Evolutionary conservation across 2,888 invertebrate genomes (phyloP), one percentile per base, ranked within the genome.

Genomic region (Eupeodes luniger): DNA sequence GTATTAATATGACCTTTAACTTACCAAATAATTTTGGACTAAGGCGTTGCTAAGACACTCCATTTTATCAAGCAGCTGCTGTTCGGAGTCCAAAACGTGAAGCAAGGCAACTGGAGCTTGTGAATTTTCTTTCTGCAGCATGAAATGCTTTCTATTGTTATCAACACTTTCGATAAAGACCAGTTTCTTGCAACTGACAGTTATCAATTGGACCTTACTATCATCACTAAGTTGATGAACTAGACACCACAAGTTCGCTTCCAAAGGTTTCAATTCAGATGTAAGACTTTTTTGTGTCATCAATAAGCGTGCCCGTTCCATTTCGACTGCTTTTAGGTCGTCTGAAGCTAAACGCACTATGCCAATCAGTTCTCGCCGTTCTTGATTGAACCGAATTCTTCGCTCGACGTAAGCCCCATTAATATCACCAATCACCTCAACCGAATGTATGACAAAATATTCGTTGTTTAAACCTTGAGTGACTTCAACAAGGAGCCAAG

Each of bases 401-500:
- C 91, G 90, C 4, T 90, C 83, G 80, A 92, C 81, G 14, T 91
- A 92, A 57, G 91, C 91, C 5, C 91, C 90, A 36, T 36, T 64
- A 2, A 36, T n/a, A 2, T 82, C 77, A n/a, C 91, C 92, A n/a
- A 91, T 49, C 5, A 92, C 70, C 11, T 92, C 92, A 82, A 92
- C 91, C 5, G 91, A 91, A 70, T 92, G 93, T 12, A 92, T 90
- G 0, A 91, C 89, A 40, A 87, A 90, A 53, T 90, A 84, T 0
- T 78, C 77, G 4, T 53, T 84, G 11, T 76, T 77, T 1, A 74
- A 51, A 0, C 90, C 91, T 5, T 91, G 91, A 19, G 91, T 92
- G 57, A 92, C 90, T 64, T 92, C 91, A 16, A 92, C 89, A 5
- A 92, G 84, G 57, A 92, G 91, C 92, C 92, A 92, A 1, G 92